Evolutionary conservation across 1,140 invertebrate genomes (phyloP).

Genomic region (Brachionus rotundiformis): DNA sequence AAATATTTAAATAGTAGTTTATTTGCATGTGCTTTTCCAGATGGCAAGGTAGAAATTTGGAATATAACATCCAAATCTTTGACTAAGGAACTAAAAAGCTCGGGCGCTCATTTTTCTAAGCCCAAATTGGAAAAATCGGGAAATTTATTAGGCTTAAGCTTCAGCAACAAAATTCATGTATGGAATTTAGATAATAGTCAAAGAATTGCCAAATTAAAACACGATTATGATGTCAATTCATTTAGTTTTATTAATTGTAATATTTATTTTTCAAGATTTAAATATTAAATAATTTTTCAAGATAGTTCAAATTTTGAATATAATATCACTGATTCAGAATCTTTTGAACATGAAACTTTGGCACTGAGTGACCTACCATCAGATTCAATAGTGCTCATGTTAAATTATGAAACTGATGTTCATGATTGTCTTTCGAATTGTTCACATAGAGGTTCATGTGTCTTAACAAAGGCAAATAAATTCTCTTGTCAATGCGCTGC

Average conservation of each 20-base stretch:
- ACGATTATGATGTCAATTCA: neutral
- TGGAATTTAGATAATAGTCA: neutral
- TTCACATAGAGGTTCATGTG: slow-evolving; percentile 25
- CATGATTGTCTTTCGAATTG: slow-evolving; percentile 7
- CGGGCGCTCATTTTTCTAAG: neutral
- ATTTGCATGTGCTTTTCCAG: neutral
- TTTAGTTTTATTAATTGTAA: neutral
- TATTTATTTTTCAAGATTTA: neutral
- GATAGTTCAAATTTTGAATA: neutral
- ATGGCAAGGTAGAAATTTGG: neutral
- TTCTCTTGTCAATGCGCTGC: neutral
- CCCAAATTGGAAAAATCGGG: neutral
- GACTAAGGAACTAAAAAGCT: neutral
- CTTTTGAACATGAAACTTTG: neutral
- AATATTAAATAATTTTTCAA: neutral
- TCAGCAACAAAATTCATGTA: neutral
- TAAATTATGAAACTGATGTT: neutral
- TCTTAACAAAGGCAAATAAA: neutral
- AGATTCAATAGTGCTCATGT: neutral
- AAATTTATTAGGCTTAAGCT: neutral
- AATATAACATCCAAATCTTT: neutral
- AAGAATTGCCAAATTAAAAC: neutral
- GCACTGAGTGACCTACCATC: neutral
- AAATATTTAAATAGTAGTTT: neutral
- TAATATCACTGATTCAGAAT: neutral